These are phyloP conservation scores for Orthosia gracilis DNA, from an alignment of 2,888 invertebrate genomes.

Conservation along the genomic window DNA sequence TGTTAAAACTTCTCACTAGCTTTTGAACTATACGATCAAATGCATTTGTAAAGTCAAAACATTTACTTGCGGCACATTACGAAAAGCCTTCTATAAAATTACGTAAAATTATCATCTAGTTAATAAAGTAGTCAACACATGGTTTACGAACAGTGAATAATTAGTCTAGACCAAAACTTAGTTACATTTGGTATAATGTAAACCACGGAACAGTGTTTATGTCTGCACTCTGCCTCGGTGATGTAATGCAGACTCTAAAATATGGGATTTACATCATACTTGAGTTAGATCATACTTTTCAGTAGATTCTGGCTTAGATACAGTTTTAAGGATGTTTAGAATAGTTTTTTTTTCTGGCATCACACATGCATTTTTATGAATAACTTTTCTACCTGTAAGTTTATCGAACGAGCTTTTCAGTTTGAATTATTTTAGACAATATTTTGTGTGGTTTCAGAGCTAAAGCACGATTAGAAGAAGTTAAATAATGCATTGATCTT, in stretches of 20 bases:
- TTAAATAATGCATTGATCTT: too few species aligned
- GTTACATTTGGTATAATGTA: slow-evolving; percentile 66
- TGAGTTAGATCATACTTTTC: slow-evolving; percentile 54
- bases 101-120: slow-evolving; percentile 34
- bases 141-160: slow-evolving; percentile 61
- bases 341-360: not conserved
- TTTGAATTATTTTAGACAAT: too few species aligned
- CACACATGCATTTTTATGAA: not conserved
- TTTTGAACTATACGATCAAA: slow-evolving; percentile 5
- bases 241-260: slow-evolving; percentile 59
- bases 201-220: slow-evolving; percentile 63
- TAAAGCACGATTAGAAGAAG: not conserved
- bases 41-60: slow-evolving; percentile 7
- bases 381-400: not conserved
- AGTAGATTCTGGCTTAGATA: slow-evolving; percentile 12
- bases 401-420: not conserved
- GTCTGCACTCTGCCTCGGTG: slow-evolving; percentile 58
- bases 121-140: slow-evolving; percentile 55
- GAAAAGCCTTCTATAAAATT: slow-evolving; percentile 21
- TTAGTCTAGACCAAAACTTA: slow-evolving; percentile 65
- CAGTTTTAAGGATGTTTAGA: slow-evolving; percentile 29
- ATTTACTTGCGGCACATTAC: slow-evolving; percentile 19
- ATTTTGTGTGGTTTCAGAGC: not conserved
- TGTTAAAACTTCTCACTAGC: slow-evolving; percentile 7
- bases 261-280: slow-evolving; percentile 58